Base-by-base conservation (phyloP, 2,797 vertebrate genomes). In the Pempheris klunzingeri region DNA sequence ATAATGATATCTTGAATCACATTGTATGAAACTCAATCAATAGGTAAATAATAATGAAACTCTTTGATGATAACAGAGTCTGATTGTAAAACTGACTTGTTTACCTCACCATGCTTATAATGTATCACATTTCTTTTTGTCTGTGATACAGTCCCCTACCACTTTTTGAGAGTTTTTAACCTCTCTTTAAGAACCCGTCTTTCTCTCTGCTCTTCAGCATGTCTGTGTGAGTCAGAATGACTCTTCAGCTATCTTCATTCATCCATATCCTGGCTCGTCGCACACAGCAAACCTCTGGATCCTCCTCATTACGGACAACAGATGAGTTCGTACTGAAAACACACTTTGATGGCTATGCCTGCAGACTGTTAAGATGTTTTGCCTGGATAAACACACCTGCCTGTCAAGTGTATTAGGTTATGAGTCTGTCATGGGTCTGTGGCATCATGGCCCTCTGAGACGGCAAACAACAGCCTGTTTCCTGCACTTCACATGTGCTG, bases 381-480 rank as follows among this genome's bases (percentile, higher is more conserved):
- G 83, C 86, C 81, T 82, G 83, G 80, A 90, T 90, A 88, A 91
- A 91, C 88, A 81, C 88, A 92, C 89, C 91, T 91, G 87, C 72
- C 90, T 81, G 74, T 92, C 85, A 90, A 70, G 77, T 78, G 74
- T 79, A 82, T 87, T 65, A 80, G 83, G 77, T 88, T 78, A 83
- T 84, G 83, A 86, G 81, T 62, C 85, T 76, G 85, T 90, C 77
- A 82, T 71, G 82, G 83, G 65, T 83, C 75, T 78, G 75, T 65
- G 61, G 82, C 70, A 43, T 80, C 57, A 54, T 4, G 50, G 64
- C 62, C 87, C 80, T 78, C 50, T 43, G 87, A 90, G 86, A 88
- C 58, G 12, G 9, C 74, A 44, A 77, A 83, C 76, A 67, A 57
- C 74, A 82, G 78, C 67, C 54, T 82, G 78, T 86, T 87, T 81